phyloP scores from a whole-genome alignment of 2,797 vertebrate species.

The Macropus fuliginosus region DNA sequence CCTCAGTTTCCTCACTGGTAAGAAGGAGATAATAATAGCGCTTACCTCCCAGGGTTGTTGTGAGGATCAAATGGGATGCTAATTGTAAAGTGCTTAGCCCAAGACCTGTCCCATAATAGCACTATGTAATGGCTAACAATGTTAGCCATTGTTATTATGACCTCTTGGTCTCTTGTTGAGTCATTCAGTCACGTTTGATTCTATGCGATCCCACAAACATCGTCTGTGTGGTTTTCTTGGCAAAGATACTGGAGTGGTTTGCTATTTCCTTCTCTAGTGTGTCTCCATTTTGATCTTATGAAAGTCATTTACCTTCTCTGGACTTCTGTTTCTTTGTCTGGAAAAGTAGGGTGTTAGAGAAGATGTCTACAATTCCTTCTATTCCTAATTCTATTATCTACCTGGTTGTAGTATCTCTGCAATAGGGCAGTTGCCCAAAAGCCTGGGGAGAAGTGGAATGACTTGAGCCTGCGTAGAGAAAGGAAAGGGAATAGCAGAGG shows the following conservation, averaged over 20 bases:
- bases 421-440: too few relatives aligned
- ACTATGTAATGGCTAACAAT: neutral
- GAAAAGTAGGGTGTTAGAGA: too few relatives aligned
- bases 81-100: neutral
- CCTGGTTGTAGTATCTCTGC: too few relatives aligned
- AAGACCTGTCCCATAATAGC: neutral
- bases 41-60: neutral
- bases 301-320: too few relatives aligned
- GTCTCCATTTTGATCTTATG: too few relatives aligned
- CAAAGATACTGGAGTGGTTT: too few relatives aligned
- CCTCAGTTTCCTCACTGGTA: neutral
- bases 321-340: too few relatives aligned
- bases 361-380: too few relatives aligned
- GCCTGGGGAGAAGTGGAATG: too few relatives aligned
- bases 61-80: neutral
- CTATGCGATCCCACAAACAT: neutral
- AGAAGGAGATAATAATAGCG: neutral
- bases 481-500: neutral
- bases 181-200: neutral
- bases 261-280: too few relatives aligned
- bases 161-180: neutral
- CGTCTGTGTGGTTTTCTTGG: too few relatives aligned
- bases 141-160: neutral
- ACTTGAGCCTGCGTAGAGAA: neutral
- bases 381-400: too few relatives aligned